These are phyloP conservation scores for Geococcyx californianus DNA, from an alignment of 2,113 vertebrate genomes.

Conservation along the genomic window DNA sequence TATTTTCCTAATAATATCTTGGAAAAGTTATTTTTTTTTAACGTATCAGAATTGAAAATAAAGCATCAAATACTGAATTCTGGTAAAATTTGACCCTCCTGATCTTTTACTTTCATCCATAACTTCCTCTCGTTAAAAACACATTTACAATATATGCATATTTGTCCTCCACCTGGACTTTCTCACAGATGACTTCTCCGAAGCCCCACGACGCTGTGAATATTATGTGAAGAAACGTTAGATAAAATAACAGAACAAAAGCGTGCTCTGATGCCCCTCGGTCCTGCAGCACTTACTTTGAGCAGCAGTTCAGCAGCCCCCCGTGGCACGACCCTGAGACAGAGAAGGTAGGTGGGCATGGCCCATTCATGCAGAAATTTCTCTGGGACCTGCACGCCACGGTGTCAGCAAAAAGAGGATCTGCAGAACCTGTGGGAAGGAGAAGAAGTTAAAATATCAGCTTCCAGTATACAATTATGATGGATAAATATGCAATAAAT, in stretches of 20 bases:
- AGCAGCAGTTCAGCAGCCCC: neutral
- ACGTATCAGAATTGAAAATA: neutral
- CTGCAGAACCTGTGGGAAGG: conserved; percentile 31
- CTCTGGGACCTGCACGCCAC: neutral
- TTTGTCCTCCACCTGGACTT: neutral
- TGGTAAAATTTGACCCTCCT: neutral
- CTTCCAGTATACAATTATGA: neutral
- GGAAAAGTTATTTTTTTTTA: fast-evolving
- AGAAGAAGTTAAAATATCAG: neutral
- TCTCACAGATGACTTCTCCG: neutral
- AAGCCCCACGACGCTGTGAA: fast-evolving
- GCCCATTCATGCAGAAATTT: neutral
- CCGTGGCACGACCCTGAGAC: neutral
- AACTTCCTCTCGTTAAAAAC: neutral
- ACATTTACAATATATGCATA: fast-evolving
- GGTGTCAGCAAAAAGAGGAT: neutral
- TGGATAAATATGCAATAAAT: neutral
- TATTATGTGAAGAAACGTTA: neutral
- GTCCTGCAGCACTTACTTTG: neutral
- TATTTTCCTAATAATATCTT: neutral
- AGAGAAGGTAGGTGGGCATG: neutral
- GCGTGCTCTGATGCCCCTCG: neutral
- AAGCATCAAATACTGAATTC: neutral
- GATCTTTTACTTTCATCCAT: neutral
- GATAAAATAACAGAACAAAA: neutral